A percentile compares a stretch with the other conserved stretches of the same genome.
phyloP scores from a whole-genome alignment of 2,113 vertebrate species.

The Zosterops lateralis region DNA sequence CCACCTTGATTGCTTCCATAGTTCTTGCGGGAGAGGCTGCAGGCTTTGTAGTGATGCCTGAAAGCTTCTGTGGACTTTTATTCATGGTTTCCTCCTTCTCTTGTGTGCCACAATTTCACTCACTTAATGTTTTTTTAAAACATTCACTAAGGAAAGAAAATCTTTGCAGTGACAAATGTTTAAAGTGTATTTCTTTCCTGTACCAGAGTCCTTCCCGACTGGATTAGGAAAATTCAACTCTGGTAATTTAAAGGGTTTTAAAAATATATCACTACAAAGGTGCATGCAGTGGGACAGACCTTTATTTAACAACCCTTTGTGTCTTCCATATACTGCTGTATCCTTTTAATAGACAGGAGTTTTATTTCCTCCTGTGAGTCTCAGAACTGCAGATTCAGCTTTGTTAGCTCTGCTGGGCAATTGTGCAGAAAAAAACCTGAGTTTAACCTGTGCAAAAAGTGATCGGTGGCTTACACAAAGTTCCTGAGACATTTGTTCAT shows the following conservation, averaged over 20 bases:
- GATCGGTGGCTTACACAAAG: slow-evolving; percentile 1
- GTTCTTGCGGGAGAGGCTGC: neutral
- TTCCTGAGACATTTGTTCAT: neutral
- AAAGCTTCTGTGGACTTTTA: neutral
- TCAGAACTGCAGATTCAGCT: slow-evolving; percentile 42
- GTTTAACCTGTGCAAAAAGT: slow-evolving; percentile 32
- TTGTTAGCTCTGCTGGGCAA: slow-evolving; percentile 29
- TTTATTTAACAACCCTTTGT: slow-evolving; percentile 39
- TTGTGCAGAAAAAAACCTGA: neutral
- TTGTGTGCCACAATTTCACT: neutral
- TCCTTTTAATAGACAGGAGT: slow-evolving; percentile 3
- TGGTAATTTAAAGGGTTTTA: neutral
- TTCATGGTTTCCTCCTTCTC: neutral
- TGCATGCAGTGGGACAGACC: neutral
- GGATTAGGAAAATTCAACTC: neutral
- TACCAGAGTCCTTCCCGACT: neutral
- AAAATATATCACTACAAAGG: slow-evolving; percentile 18
- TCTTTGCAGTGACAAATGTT: neutral
- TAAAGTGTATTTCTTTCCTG: neutral
- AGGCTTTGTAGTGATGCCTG: neutral
- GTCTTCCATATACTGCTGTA: neutral
- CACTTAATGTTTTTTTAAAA: neutral
- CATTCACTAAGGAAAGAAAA: neutral
- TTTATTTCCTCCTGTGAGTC: slow-evolving; percentile 33
- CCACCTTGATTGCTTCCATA: neutral